Percentiles rank a stretch among this genome's conserved stretches.
phyloP scores from a whole-genome alignment of 1,140 invertebrate genomes.

The Drosophila miranda region DNA sequence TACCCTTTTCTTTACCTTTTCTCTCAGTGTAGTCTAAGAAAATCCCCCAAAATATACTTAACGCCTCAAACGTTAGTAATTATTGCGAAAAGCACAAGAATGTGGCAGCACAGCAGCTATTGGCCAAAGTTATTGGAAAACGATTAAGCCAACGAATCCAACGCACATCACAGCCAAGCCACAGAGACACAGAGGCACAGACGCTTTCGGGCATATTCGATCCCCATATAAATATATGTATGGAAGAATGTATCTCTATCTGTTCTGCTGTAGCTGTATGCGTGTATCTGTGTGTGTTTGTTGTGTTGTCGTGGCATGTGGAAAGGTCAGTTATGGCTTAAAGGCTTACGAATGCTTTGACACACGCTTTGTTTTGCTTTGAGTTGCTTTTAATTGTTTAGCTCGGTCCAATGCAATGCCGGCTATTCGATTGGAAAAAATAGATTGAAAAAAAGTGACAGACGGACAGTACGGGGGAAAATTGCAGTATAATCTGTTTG shows the following conservation, averaged over 20 bases:
- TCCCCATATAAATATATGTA: not conserved
- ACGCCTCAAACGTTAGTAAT: constrained; percentile 10
- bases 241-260: not conserved
- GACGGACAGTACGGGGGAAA: constrained; percentile 1
- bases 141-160: constrained; percentile 57
- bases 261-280: constrained; percentile 2
- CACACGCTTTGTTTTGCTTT: constrained; percentile 39
- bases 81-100: constrained; percentile 30
- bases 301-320: constrained; percentile 36
- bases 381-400: constrained; percentile 65
- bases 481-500: constrained; percentile 17
- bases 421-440: constrained; percentile 22
- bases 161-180: constrained; percentile 5
- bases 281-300: constrained; percentile 11
- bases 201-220: constrained; percentile 37
- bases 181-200: constrained; percentile 5
- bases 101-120: constrained; percentile 16
- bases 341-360: constrained; percentile 56
- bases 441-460: not conserved
- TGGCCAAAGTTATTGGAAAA: constrained; percentile 56
- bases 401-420: not conserved
- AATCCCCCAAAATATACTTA: not conserved
- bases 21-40: not conserved
- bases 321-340: constrained; percentile 75
- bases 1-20: not conserved